Conservation (phyloP, 2,888 invertebrate species). For the Apodemia duryi region DNA sequence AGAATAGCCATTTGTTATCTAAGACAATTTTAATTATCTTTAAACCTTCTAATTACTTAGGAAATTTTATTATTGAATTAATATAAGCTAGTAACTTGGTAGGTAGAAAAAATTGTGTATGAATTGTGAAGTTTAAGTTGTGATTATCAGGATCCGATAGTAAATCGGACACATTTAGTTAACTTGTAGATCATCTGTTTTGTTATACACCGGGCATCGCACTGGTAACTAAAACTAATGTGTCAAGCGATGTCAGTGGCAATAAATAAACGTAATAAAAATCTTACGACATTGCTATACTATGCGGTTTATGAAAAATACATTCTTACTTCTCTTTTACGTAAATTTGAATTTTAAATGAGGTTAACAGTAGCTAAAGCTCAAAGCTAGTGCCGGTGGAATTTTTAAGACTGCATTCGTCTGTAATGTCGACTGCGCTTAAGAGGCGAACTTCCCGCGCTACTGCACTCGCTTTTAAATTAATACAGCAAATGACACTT, state of each 20-base stretch:
- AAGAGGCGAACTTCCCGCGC: slow-evolving; percentile 8
- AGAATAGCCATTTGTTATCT: too few species aligned
- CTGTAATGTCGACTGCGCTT: slow-evolving; percentile 9
- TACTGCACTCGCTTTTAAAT: neutral
- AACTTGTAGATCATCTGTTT: neutral
- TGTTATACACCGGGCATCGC: neutral
- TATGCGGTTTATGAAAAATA: slow-evolving; percentile 11
- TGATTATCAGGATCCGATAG: too few species aligned
- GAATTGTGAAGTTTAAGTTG: too few species aligned
- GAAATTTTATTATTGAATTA: too few species aligned
- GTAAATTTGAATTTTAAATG: slow-evolving; percentile 16
- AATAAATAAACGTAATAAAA: slow-evolving; percentile 7
- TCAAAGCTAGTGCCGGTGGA: slow-evolving; percentile 20
- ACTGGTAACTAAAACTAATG: neutral
- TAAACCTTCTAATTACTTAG: too few species aligned
- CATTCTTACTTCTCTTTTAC: neutral
- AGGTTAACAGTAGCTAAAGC: slow-evolving; percentile 22
- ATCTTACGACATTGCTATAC: neutral
- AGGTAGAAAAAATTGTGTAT: too few species aligned
- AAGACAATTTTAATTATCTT: too few species aligned
- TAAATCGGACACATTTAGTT: too few species aligned
- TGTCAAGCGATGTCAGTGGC: slow-evolving; percentile 11
- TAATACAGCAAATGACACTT: neutral
- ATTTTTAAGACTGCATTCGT: slow-evolving; percentile 17
- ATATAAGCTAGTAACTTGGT: too few species aligned